Percentiles rank a stretch among this genome's conserved stretches.
These are phyloP conservation scores for Alviniconcha marisindica DNA, from an alignment of 1,140 invertebrate genomes.

Conservation along the genomic window DNA sequence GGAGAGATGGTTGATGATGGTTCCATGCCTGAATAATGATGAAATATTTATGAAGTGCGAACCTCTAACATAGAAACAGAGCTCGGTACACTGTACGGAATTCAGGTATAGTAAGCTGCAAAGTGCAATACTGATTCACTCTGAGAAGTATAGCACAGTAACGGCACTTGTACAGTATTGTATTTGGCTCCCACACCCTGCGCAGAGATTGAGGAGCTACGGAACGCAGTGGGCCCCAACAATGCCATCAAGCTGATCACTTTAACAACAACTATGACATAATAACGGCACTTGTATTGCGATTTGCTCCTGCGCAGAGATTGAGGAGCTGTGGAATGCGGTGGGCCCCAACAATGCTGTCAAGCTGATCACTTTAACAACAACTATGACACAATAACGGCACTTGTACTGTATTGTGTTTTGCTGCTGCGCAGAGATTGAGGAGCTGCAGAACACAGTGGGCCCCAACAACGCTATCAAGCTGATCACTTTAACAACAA, in stretches of 20 bases:
- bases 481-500: conserved; percentile 68
- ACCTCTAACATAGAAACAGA: too few species aligned
- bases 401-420: not conserved
- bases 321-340: conserved; percentile 82
- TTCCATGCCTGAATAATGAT: too few species aligned
- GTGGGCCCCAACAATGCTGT: conserved; percentile 78
- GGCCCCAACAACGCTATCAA: conserved; percentile 77
- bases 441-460: conserved; percentile 82
- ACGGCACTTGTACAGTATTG: not conserved
- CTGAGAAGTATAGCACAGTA: too few species aligned
- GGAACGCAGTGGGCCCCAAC: conserved; percentile 79
- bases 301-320: conserved; percentile 78
- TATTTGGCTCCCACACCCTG: not conserved
- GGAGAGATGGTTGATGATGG: too few species aligned
- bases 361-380: conserved; percentile 72
- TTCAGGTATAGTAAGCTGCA: not conserved
- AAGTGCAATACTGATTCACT: conserved; percentile 51
- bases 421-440: conserved; percentile 80
- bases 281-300: not conserved
- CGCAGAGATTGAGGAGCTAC: conserved; percentile 83
- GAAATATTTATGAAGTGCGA: too few species aligned
- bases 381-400: too few species aligned
- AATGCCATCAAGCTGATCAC: conserved; percentile 73
- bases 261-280: too few species aligned
- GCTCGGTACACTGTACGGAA: too few species aligned